A percentile compares a stretch with the other conserved stretches of the same genome.
Evolutionary conservation across 1,140 invertebrate genomes (phyloP).

Genomic region (Orius insidiosus): DNA sequence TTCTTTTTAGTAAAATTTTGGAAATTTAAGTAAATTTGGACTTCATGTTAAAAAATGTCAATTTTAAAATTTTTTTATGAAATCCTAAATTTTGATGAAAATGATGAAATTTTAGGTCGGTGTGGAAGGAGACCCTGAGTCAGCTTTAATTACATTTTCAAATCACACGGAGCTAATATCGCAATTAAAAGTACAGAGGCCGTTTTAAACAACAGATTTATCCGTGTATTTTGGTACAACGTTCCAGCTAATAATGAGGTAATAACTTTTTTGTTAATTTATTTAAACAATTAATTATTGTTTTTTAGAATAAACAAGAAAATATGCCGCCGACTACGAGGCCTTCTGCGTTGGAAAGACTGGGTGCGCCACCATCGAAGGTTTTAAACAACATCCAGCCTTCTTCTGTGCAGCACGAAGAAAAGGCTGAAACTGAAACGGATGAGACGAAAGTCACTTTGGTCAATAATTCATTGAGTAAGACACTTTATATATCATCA

Average conservation of each 20-base stretch:
- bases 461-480: slow-evolving; percentile 43
- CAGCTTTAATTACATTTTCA: slow-evolving; percentile 81
- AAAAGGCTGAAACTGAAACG: slow-evolving; percentile 5
- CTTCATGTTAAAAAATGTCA: too few species aligned
- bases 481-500: slow-evolving; percentile 23
- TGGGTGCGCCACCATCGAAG: slow-evolving; percentile 31
- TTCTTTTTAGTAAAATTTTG: too few species aligned
- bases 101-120: slow-evolving; percentile 55
- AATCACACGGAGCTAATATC: slow-evolving; percentile 73
- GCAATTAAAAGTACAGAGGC: slow-evolving; percentile 90
- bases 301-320: slow-evolving; percentile 33
- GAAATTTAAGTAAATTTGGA: too few species aligned
- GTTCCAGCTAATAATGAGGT: slow-evolving; percentile 12
- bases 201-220: slow-evolving; percentile 85
- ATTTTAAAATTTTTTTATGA: slow-evolving; percentile 12
- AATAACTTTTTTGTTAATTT: neutral
- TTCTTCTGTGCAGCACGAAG: slow-evolving; percentile 24
- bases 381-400: slow-evolving; percentile 31
- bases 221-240: slow-evolving; percentile 70
- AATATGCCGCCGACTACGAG: slow-evolving; percentile 32
- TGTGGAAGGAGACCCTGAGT: slow-evolving; percentile 79
- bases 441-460: slow-evolving; percentile 24
- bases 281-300: neutral
- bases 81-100: too few species aligned
- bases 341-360: slow-evolving; percentile 31